Evolutionary conservation across 1,140 invertebrate genomes (phyloP), one percentile per base, ranked within the genome.

Genomic region (Aphelinus atriplicis): DNA sequence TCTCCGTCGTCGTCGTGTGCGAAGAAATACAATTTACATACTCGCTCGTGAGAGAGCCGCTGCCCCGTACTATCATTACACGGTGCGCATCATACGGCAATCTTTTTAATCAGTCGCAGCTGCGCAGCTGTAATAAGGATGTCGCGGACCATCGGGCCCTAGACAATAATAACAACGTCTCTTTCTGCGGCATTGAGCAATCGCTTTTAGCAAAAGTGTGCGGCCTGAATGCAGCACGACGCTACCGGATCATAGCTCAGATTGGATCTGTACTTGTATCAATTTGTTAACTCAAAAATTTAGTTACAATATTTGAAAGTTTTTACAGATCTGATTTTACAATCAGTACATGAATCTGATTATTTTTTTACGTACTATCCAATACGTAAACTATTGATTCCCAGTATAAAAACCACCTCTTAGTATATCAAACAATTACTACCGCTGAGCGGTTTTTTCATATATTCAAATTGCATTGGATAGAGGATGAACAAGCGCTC

Each of bases 41-140:
- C 63, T 57, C 56, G 63, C 7, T 26, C 26, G 26, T 26, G 26
- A 26, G 26, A 26, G 26, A 26, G 26, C 26, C 26, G 26, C 26
- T 26, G 26, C 26, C 26, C 43, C 7, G 3, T 45, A 58, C 71
- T 57, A 62, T 3, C 43, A 72, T 72, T 72, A 72, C 48, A 48
- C 26, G 26, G 26, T 26, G 43, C 46, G 53, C 45, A 57, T 71
- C 26, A 56, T 45, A 71, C 55, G 74, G 56, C 78, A 80, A 82
- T 82, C 81, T 79, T 79, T 78, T 81, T 83, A 81, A 80, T 82
- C 79, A 78, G 53, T 78, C 55, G 26, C 26, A 26, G 26, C 26
- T 26, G 26, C 26, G 26, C 26, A 26, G 26, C 69, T 61, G 68
- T 81, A 83, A 82, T 79, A 78, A 79, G 81, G 74, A 82, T 76